Evolutionary conservation across 2,113 vertebrate genomes (phyloP), one percentile per base, ranked within the genome.

Genomic region (Nibea albiflora): DNA sequence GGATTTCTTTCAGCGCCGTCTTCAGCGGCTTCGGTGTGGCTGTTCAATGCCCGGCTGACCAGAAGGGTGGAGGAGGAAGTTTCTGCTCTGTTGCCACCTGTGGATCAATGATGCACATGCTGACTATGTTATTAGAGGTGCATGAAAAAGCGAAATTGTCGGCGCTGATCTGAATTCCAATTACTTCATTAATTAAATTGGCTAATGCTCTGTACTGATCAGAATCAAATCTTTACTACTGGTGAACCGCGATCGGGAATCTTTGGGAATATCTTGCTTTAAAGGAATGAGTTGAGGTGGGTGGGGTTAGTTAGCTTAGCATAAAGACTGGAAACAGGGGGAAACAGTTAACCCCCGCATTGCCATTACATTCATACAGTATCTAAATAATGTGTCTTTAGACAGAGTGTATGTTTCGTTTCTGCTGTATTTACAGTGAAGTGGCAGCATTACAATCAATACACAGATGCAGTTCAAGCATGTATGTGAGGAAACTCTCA

Each of bases 1-100:
- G 76, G 35, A 66, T 73, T 89, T 87, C 84, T 87, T 88, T 91
- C 85, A 89, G 81, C 52, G 65, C 12, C 0, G 24, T 81, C 75
- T 80, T 81, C 31, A 57, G n/a, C 78, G 52, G 70, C 49, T 58
- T 77, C 53, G 8, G n/a, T 67, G 22, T 70, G 28, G 53, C 19
- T 65, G 50, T 65, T 75, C 17, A 66, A 4, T 56, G 71, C 70
- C 50, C 61, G 62, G 58, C 70, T 78, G 76, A 72, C 50, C 73
- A 16, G 66, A 73, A 35, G 52, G 0, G 35, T 20, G 16, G 60
- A 78, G 19, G 68, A 76, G 16, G 22, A 73, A 35, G 64, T 47
- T 85, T 42, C 58, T 73, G 46, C 46, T 49, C 19, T 28, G 19
- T 61, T 49, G 19, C 49, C 68, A 89, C 75, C 66, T 66, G 77